Base-by-base conservation (phyloP, 1,140 invertebrate species). In the Bombus consobrinus region DNA sequence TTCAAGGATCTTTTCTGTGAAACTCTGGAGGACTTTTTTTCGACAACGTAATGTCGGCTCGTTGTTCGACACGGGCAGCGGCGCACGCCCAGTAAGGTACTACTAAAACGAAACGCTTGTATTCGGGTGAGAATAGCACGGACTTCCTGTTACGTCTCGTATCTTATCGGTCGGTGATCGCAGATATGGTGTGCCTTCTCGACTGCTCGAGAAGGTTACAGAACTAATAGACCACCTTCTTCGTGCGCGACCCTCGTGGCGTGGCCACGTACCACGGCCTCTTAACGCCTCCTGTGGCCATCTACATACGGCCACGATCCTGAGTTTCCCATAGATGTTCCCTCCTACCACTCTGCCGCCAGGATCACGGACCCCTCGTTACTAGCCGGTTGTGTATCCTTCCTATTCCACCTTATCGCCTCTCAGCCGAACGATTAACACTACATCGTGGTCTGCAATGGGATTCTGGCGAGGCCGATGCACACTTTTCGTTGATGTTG, bases 191-290 rank as follows among this genome's bases (percentile, higher is more conserved):
- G 88, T 73, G 88, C 88, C 91, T 90, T 73, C 87, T 74, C 85
- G 79, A 82, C 78, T 82, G 86, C 73, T 76, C 73, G 68, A 79
- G 89, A 83, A 92, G 86, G 88, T 83, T 80, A 87, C 83, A 92
- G 91, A 92, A 90, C 92, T 93, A 93, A 93, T 93, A 93, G 92
- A 93, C 92, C 89, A 90, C 91, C 92, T 89, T 90, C 90, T 92
- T 92, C 89, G 89, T 90, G 89, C 83, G 83, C 89, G 89, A 90
- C 69, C 86, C 68, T 83, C 79, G 82, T 87, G 87, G 74, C 86
- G 76, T 80, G 71, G 76, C 72, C 76, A 85, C 57, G 83, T 83
- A 88, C 81, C 80, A 81, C 71, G 87, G 87, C 84, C 88, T 91
- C 91, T 91, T 89, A 88, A 84, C 89, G 89, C 89, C 91, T 92